Percentiles rank a stretch among this genome's conserved stretches.
Conservation (phyloP, 1,140 invertebrate species). For the Bursaphelenchus mucronatus region DNA sequence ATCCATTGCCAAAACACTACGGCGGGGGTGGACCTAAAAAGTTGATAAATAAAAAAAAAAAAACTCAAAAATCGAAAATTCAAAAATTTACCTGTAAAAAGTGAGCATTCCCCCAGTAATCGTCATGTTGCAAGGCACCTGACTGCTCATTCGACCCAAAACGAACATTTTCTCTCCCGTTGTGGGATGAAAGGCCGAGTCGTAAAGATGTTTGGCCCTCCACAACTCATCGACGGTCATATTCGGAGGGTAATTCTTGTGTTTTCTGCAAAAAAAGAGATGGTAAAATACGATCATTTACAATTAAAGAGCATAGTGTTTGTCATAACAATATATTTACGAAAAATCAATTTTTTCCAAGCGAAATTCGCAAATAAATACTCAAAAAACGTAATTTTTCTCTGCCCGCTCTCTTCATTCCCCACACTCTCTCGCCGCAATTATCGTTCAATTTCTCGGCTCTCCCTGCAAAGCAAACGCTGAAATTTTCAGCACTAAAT, state of each 20-base stretch:
- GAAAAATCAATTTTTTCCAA: no score
- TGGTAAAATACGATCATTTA: slow-evolving; percentile 19
- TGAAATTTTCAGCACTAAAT: slow-evolving; percentile 71
- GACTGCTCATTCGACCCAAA: slow-evolving; percentile 94
- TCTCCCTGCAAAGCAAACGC: slow-evolving; percentile 68
- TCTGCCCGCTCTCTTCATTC: no score
- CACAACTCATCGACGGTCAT: slow-evolving; percentile 70
- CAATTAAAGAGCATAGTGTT: slow-evolving; percentile 76
- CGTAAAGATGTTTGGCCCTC: slow-evolving; percentile 86
- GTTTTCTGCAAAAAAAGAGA: background rate
- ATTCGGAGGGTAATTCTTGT: slow-evolving; percentile 3
- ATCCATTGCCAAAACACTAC: slow-evolving; percentile 87
- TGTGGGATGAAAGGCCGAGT: slow-evolving; percentile 96
- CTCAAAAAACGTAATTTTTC: no score
- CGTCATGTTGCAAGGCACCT: slow-evolving; percentile 92
- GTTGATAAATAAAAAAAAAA: slow-evolving; percentile 18
- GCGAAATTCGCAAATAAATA: no score
- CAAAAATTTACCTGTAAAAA: slow-evolving; percentile 71
- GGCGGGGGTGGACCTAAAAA: slow-evolving; percentile 66
- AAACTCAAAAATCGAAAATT: slow-evolving; percentile 51
- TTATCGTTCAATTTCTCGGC: no score
- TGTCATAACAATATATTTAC: slow-evolving; percentile 49
- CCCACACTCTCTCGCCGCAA: no score
- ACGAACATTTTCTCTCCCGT: slow-evolving; percentile 96
- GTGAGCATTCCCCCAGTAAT: slow-evolving; percentile 94